Evolutionary conservation across 1,140 invertebrate species (phyloP), one percentile per base, ranked within the genome.

Genomic region (Hyles vespertilio): DNA sequence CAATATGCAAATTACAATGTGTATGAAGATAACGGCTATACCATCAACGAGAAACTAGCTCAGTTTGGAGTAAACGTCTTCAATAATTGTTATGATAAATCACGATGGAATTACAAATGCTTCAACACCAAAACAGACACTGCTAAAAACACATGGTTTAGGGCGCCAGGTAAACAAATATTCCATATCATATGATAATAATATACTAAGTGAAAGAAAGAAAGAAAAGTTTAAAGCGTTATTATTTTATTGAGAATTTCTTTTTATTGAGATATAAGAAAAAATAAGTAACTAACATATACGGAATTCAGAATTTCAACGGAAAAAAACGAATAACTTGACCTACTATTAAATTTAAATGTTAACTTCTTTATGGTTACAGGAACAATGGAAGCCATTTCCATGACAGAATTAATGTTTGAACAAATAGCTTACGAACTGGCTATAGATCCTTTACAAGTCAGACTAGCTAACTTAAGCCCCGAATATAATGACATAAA

Each of bases 401-500:
- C 91, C n/a, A 89, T 93, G 76, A 92, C 93, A 32, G 96, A 97
- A 84, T 91, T 90, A 52, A 92, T 97, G 8, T 94, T 98, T 91
- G 96, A 98, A 65, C 94, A 96, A 72, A 94, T 97, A 65, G 92
- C 95, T 1, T 92, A 91, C 55, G 89, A 84, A 51, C 70, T 94
- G 9, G 89, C 91, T 1, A 86, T 92, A 60, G 95, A 97, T 89
- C 93, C 95, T 0, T 52, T 93, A 0, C 90, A 94, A 67, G 92
- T 96, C 0, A 89, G 92, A 51, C 63, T 93, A 48, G 82, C 82
- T 3, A 96, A 96, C 75, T 87, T 95, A 66, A 81, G 89, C 8
- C 77, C 74, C 55, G 70, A 52, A 3, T 78, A 84, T 61, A 67
- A 64, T 7, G 80, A 84, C 3, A 87, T 72, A 0, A 49, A 7